Evolutionary conservation across 2,113 vertebrate genomes (phyloP).

Genomic region (Planiliza haematocheilus): DNA sequence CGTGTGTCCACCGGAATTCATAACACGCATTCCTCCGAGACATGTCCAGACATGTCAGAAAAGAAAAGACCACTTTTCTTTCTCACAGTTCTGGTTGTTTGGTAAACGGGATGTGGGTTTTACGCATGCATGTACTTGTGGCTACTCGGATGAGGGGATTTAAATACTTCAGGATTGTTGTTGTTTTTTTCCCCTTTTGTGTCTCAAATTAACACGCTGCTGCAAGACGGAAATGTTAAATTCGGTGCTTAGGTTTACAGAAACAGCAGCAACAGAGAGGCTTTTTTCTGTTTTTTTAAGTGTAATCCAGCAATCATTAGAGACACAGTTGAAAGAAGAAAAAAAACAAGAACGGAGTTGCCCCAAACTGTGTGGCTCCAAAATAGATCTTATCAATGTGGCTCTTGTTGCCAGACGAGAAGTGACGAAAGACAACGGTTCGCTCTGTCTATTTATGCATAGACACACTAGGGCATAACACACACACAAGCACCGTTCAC

Average conservation of each 20-base stretch:
- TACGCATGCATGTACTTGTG: background rate
- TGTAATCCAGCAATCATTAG: constrained; percentile 48
- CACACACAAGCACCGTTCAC: constrained; percentile 17
- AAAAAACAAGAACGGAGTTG: constrained; percentile 41
- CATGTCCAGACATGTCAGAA: constrained; percentile 68
- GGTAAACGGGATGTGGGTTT: constrained; percentile 32
- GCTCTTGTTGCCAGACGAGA: constrained; percentile 53
- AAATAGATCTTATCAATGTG: constrained; percentile 72
- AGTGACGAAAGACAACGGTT: constrained; percentile 48
- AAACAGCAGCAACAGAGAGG: constrained; percentile 49
- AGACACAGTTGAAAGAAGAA: constrained; percentile 44
- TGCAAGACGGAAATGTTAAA: constrained; percentile 24
- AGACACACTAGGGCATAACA: constrained; percentile 23
- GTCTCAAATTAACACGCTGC: constrained; percentile 13
- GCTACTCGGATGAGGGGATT: constrained; percentile 6
- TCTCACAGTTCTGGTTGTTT: constrained; percentile 37
- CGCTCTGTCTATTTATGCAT: constrained; percentile 62
- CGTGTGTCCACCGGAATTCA: constrained; percentile 49
- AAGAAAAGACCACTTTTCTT: constrained; percentile 37
- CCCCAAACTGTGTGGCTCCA: constrained; percentile 58
- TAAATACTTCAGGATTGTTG: constrained; percentile 21
- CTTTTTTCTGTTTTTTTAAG: background rate
- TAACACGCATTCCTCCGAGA: constrained; percentile 69
- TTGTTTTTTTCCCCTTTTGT: constrained; percentile 15
- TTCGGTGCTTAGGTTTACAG: constrained; percentile 25